A percentile compares a stretch with the other conserved stretches of the same genome.
phyloP scores from a whole-genome alignment of 1,140 invertebrate species.

The Bombyx mori region ASM3026992v2 NC_085114.1:10605001-10605500 shows the following conservation, averaged over 20 bases:
- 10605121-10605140: not conserved
- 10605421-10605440: constrained; percentile 4
- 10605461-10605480: too few species aligned
- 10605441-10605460: not conserved
- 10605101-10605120: constrained; percentile 22
- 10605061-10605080: constrained; percentile 17
- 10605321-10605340: not conserved
- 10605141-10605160: constrained; percentile 5
- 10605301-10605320: constrained; percentile 24
- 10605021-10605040: constrained; percentile 21
- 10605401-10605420: constrained; percentile 33
- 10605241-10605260: constrained; percentile 35
- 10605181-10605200: constrained; percentile 2
- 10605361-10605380: too few species aligned
- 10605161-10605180: constrained; percentile 11
- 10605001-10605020: constrained; percentile 4
- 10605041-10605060: constrained; percentile 27
- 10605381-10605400: constrained; percentile 34
- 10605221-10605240: constrained; percentile 34
- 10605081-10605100: constrained; percentile 1
- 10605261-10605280: constrained; percentile 26
- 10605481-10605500: too few species aligned
- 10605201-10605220: not conserved
- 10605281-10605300: constrained; percentile 17
- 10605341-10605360: too few species aligned